A percentile compares a stretch with the other conserved stretches of the same genome.
Evolutionary conservation across 2,888 invertebrate genomes (phyloP).

Genomic region (Bellardia bayeri): DNA sequence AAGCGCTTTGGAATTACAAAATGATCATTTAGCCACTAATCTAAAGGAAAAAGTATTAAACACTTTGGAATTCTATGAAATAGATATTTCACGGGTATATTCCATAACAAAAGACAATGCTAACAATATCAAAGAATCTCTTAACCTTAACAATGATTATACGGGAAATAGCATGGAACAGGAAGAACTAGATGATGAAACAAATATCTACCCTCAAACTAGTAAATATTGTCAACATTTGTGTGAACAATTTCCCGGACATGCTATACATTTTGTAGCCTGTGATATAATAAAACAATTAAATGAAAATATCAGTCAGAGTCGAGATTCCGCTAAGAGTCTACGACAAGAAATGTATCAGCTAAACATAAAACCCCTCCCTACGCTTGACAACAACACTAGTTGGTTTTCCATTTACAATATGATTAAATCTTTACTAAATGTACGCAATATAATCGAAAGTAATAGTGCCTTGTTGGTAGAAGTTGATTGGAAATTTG

Average conservation of each 20-base stretch:
- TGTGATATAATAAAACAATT: conserved; percentile 47
- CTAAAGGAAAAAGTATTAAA: conserved; percentile 67
- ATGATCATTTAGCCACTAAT: conserved; percentile 54
- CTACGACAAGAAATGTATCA: background rate
- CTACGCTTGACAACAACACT: conserved; percentile 51
- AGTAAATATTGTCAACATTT: conserved; percentile 42
- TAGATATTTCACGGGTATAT: conserved; percentile 65
- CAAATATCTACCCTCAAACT: background rate
- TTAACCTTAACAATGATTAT: conserved; percentile 1
- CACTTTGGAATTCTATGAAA: conserved; percentile 57
- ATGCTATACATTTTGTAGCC: conserved; percentile 59
- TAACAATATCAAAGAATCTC: conserved; percentile 56
- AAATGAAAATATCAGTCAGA: conserved; percentile 54
- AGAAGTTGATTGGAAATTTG: conserved; percentile 73
- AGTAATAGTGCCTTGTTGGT: conserved; percentile 5
- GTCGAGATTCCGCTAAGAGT: conserved; percentile 37
- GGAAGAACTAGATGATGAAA: background rate
- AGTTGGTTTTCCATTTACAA: conserved; percentile 67
- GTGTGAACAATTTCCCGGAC: conserved; percentile 43
- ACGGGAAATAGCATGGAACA: no score
- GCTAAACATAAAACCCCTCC: conserved; percentile 44
- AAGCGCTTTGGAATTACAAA: conserved; percentile 58
- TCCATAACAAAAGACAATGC: conserved; percentile 71
- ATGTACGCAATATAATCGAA: conserved; percentile 38
- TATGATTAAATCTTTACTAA: conserved; percentile 66